Evolutionary conservation across 2,113 vertebrate genomes (phyloP).

Genomic region (Varanus salvator): DNA sequence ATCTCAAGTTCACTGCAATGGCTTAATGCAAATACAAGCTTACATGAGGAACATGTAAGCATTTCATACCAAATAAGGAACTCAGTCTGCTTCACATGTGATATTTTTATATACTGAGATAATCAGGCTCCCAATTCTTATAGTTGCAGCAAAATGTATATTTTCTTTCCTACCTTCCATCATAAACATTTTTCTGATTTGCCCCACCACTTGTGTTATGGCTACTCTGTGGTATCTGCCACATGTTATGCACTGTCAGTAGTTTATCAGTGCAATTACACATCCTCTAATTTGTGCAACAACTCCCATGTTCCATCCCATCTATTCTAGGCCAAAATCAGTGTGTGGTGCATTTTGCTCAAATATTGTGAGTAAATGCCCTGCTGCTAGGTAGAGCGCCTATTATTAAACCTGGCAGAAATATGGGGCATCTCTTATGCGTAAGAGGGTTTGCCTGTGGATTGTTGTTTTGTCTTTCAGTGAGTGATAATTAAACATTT

Average conservation of each 20-base stretch:
- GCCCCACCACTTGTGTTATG: neutral
- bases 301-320: neutral
- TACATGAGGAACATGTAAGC: neutral
- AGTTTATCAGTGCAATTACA: neutral
- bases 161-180: neutral
- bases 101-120: neutral
- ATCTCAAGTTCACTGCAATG: neutral
- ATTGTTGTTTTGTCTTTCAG: neutral
- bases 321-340: neutral
- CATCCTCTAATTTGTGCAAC: neutral
- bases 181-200: neutral
- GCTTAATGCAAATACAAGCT: too few relatives aligned
- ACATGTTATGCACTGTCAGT: neutral
- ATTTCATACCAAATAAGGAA: neutral
- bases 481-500: constrained; percentile 19
- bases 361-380: neutral
- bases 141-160: neutral
- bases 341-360: neutral
- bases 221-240: neutral
- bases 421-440: neutral
- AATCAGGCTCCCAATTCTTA: neutral
- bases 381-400: neutral
- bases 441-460: neutral
- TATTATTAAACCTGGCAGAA: neutral
- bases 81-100: neutral